Percentiles rank a stretch among this genome's conserved stretches.
Evolutionary conservation across 2,888 invertebrate genomes (phyloP).

Genomic region (Mythimna impura): DNA sequence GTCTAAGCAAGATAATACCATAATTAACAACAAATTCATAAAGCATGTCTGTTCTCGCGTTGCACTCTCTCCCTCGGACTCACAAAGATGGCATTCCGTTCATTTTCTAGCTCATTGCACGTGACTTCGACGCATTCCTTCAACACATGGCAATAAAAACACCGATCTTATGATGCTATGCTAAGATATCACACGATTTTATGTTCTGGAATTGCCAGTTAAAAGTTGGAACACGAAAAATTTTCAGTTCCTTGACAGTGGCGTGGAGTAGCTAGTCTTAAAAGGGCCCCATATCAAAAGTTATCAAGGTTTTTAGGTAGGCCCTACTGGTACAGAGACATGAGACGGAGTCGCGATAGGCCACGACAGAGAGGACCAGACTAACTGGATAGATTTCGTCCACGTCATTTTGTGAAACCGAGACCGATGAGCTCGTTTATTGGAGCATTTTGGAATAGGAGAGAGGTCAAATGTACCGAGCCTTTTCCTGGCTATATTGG

Average conservation of each 20-base stretch:
- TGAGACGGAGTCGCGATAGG: too few relatives aligned
- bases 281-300: too few relatives aligned
- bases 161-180: not conserved
- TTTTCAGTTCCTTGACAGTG: not conserved
- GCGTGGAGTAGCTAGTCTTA: too few relatives aligned
- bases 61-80: slow-evolving; percentile 52
- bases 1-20: not conserved
- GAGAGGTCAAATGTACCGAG: too few relatives aligned
- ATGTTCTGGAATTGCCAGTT: not conserved
- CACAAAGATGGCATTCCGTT: slow-evolving; percentile 33
- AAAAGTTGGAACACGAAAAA: not conserved
- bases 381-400: too few relatives aligned
- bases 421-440: too few relatives aligned
- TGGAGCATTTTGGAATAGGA: too few relatives aligned
- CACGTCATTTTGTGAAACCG: too few relatives aligned
- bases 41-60: not conserved
- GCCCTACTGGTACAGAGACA: too few relatives aligned
- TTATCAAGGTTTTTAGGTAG: too few relatives aligned
- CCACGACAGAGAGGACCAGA: too few relatives aligned
- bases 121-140: slow-evolving; percentile 19
- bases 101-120: slow-evolving; percentile 46
- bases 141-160: slow-evolving; percentile 32
- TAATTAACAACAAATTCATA: not conserved
- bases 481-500: too few relatives aligned
- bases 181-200: not conserved